Evolutionary conservation across 2,888 invertebrate species (phyloP).

Genomic region (Pheosia gnoma): DNA sequence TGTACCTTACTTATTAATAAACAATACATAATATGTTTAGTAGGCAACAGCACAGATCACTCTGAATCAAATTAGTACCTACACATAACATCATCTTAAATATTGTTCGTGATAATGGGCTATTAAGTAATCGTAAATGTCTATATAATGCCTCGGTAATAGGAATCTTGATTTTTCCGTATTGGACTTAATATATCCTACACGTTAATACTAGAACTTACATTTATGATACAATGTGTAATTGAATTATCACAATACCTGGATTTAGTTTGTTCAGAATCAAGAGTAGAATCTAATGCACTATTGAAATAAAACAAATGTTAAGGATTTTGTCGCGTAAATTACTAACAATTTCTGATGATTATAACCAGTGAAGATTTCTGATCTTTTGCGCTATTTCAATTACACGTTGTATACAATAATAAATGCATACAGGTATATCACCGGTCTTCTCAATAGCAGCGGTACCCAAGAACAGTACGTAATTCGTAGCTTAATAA

Average conservation of each 20-base stretch:
- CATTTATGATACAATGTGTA: no score
- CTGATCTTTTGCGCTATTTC: no score
- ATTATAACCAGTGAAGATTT: no score
- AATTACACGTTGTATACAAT: no score
- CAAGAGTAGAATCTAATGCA: no score
- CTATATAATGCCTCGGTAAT: not conserved
- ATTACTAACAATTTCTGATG: no score
- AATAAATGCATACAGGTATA: slow-evolving; percentile 27
- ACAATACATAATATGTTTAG: slow-evolving; percentile 17
- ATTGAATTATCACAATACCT: no score
- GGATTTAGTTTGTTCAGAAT: no score
- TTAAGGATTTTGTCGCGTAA: no score
- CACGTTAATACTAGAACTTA: no score
- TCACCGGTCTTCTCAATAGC: slow-evolving; percentile 35
- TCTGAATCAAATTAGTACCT: slow-evolving; percentile 25
- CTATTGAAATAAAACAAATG: no score
- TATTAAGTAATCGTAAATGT: slow-evolving; percentile 1
- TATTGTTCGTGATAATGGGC: not conserved
- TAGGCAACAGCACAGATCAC: slow-evolving; percentile 35
- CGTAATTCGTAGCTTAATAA: slow-evolving; percentile 71
- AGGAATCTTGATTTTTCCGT: slow-evolving; percentile 3
- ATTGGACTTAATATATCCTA: not conserved
- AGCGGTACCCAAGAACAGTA: slow-evolving; percentile 38
- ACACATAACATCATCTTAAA: slow-evolving; percentile 14
- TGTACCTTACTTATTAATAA: slow-evolving; percentile 48